Base-by-base conservation (phyloP, 2,113 vertebrate genomes). In the Limnothrissa miodon region DNA sequence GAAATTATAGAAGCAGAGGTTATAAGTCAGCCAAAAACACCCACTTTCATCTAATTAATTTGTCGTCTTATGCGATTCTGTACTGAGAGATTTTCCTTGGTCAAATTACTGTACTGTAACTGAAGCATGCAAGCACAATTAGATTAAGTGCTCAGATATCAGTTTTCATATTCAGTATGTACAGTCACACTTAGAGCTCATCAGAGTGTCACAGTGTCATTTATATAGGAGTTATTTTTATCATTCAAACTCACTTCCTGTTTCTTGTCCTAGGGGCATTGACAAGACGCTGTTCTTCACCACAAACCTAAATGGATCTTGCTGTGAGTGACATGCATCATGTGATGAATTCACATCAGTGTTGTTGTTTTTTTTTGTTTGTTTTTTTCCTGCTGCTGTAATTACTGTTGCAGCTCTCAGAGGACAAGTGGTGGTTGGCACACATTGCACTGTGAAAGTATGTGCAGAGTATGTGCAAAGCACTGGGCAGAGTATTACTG, bases 281-380 rank as follows among this genome's bases (percentile, higher is more conserved):
- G 88, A 91, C 85, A 91, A 92, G 84, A 91, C 87, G 56, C 94
- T 97, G 85, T 97, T 96, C 91, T 96, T 97, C 87, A 95, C 95
- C 79, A 88, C 95, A 80, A 95, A 89, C 85, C 81, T 88, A 78
- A 97, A 97, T 42, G 95, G 94, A 86, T 97, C 96, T 84, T 97
- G 96, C 90, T 93, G 96, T 97, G 93, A 97, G 96, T 96, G 88
- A 88, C 74, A 85, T 78, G 81, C 82, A 82, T 23, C 6, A 4
- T 46, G 39, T 45, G 33, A 82, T 29, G 5, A 9, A 19, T 33
- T 44, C 39, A 29, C 8, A 39, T 79, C 59, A 62, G n/a, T n/a
- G n/a, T n/a, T n/a, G n/a, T n/a, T n/a, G n/a, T n/a, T n/a, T n/a
- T n/a, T n/a, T n/a, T n/a, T n/a, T n/a, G n/a, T n/a, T 46, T 33